These are phyloP conservation scores for Eristalinus sepulchralis DNA, from an alignment of 2,888 invertebrate species.

Conservation along the genomic window DNA sequence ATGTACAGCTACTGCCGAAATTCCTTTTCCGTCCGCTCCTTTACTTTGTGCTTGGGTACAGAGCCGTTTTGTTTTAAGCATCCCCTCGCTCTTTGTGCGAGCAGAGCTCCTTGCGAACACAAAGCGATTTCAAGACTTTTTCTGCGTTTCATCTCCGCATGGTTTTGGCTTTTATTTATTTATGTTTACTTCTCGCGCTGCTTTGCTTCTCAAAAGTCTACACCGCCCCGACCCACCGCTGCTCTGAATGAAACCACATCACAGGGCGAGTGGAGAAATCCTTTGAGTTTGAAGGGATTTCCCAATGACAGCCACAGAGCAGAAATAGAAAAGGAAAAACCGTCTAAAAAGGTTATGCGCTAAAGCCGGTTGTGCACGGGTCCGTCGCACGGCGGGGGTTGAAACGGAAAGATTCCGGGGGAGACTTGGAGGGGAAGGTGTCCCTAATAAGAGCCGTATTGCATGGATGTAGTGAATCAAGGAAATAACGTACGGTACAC, in stretches of 20 bases:
- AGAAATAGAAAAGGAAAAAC: conserved; percentile 22
- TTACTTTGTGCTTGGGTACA: neutral
- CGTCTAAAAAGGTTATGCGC: conserved; percentile 31
- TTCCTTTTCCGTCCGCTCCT: neutral
- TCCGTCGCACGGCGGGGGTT: neutral
- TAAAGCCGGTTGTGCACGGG: conserved; percentile 36
- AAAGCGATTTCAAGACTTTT: conserved; percentile 43
- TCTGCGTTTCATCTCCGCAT: conserved; percentile 33
- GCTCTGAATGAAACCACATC: conserved; percentile 31
- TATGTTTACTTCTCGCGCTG: neutral
- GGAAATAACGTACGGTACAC: conserved; percentile 21
- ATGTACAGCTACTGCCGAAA: conserved; percentile 3
- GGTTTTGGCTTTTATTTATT: conserved; percentile 31
- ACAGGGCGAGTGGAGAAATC: conserved; percentile 35
- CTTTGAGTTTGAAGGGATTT: conserved; percentile 60
- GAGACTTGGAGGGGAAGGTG: conserved; percentile 12
- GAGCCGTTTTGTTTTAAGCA: neutral
- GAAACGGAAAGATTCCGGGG: neutral
- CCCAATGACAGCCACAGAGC: conserved; percentile 57
- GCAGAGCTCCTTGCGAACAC: conserved; percentile 40
- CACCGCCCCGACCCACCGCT: neutral
- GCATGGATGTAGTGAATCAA: conserved; percentile 54
- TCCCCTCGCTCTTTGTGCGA: conserved; percentile 16
- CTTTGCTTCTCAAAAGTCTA: conserved; percentile 1
- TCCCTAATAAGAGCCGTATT: conserved; percentile 18